Conservation (phyloP, 2,797 vertebrate species). For the Pangasius larnaudii region DNA sequence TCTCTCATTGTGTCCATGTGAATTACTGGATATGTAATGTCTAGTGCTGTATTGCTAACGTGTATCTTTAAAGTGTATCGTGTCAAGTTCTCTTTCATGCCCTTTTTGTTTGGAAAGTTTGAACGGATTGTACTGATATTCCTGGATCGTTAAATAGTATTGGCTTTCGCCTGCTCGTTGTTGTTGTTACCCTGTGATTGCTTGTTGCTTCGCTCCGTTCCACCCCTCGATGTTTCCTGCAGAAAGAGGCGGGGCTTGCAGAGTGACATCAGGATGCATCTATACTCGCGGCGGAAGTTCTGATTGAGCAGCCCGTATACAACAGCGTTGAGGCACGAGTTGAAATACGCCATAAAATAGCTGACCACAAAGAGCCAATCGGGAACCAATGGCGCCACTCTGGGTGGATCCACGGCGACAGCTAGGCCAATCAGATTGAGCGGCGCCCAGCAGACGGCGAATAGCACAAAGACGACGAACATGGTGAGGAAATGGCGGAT, state of each 20-base stretch:
- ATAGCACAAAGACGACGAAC: constrained; percentile 88
- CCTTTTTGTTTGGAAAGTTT: neutral
- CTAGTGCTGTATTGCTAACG: neutral
- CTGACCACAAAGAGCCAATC: constrained; percentile 86
- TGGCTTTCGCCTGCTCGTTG: constrained; percentile 79
- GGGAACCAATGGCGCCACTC: constrained; percentile 79
- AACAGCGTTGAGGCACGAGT: constrained; percentile 90
- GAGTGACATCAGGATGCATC: constrained; percentile 80
- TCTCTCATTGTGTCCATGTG: neutral
- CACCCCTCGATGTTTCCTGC: constrained; percentile 79
- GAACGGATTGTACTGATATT: neutral
- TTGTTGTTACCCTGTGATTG: constrained; percentile 84
- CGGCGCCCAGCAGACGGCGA: constrained; percentile 87
- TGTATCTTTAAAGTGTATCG: neutral
- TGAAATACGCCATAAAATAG: constrained; percentile 91
- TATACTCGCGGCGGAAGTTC: constrained; percentile 88
- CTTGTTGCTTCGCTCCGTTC: constrained; percentile 81
- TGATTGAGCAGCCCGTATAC: constrained; percentile 88
- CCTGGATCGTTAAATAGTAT: constrained; percentile 69
- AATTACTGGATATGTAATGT: neutral
- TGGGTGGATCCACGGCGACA: constrained; percentile 78
- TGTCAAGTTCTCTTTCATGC: neutral
- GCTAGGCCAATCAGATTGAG: constrained; percentile 86
- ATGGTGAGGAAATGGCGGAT: constrained; percentile 86
- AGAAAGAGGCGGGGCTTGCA: constrained; percentile 81